Base-by-base conservation (phyloP, 1,140 invertebrate genomes). In the Aphelinus atriplicis region DNA sequence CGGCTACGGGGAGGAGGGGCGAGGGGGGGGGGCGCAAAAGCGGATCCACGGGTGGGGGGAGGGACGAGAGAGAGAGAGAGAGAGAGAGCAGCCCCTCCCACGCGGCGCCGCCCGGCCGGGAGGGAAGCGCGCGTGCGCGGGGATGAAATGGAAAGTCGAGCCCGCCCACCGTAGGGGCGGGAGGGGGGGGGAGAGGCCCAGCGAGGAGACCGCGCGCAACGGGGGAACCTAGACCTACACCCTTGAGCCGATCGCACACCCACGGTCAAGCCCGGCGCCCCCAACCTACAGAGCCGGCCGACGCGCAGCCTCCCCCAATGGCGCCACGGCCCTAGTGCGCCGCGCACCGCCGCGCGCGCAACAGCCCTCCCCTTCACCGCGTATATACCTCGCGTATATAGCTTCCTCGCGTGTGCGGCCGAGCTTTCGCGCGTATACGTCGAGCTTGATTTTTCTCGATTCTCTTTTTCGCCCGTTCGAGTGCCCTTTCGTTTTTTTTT, bases 181-280 rank as follows among this genome's bases (percentile, higher is more conserved):
- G 10, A 10, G n/a, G 42, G 47, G 3, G 61, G 1, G 70, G 57
- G 65, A 10, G 56, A 47, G n/a, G 55, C 45, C 10, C 62, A 66
- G 66, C 61, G 61, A 71, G 66, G 79, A 63, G 82, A 80, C 79
- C 3, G 56, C 43, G 3, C 51, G 51, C 51, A 0, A 53, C 51
- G 57, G 45, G 0, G 56, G 81, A 84, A 86, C 85, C 84, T 86
- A 86, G 85, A 86, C 84, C 85, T 85, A 84, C 81, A 86, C 80
- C 80, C 80, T 80, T 80, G 78, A 74, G 79, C 76, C 75, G 77
- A 68, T 71, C 78, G 74, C 77, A 78, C 80, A 4, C 83, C 81
- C 84, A 84, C 83, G 81, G 83, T 85, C 85, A 85, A 26, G 84
- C 80, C 80, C 83, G 79, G 77, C 84, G 84, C 81, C 84, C 84